phyloP scores from a whole-genome alignment of 2,113 vertebrate species.

The Poecile atricapillus region DNA sequence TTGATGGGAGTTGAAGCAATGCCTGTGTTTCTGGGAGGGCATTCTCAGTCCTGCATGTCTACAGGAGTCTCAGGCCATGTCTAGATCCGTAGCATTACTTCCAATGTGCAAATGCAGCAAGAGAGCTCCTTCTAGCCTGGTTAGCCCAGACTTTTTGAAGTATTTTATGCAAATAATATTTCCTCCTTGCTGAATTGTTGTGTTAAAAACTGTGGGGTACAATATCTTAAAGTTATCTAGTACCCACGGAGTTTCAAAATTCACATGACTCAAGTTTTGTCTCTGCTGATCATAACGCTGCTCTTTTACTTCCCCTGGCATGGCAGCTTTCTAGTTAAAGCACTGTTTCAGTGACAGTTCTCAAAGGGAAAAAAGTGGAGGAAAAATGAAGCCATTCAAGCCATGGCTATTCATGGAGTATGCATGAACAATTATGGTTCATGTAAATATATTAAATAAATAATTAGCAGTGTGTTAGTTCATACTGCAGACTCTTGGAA shows the following conservation, averaged over 20 bases:
- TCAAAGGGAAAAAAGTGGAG: not conserved
- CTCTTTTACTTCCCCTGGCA: not conserved
- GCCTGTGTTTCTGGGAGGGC: not conserved
- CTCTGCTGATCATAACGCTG: not conserved
- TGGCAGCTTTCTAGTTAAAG: not conserved
- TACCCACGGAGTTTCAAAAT: not conserved
- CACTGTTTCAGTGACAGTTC: not conserved
- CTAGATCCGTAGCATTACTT: not conserved
- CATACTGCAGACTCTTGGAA: not conserved
- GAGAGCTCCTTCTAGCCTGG: not conserved
- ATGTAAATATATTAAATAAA: not conserved
- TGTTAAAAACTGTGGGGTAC: not conserved
- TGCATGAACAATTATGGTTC: not conserved
- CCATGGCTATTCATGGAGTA: not conserved
- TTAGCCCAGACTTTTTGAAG: not conserved
- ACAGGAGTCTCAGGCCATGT: accelerated
- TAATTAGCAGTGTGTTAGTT: not conserved
- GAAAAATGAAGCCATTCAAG: not conserved
- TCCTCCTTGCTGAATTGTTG: not conserved
- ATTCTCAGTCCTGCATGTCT: not conserved
- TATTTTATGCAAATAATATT: not conserved
- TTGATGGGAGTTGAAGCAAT: accelerated
- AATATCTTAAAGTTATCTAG: not conserved
- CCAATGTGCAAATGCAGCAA: not conserved
- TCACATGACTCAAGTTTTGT: not conserved